Conservation (phyloP, 2,113 vertebrate genomes). For the Polypterus senegalus region DNA sequence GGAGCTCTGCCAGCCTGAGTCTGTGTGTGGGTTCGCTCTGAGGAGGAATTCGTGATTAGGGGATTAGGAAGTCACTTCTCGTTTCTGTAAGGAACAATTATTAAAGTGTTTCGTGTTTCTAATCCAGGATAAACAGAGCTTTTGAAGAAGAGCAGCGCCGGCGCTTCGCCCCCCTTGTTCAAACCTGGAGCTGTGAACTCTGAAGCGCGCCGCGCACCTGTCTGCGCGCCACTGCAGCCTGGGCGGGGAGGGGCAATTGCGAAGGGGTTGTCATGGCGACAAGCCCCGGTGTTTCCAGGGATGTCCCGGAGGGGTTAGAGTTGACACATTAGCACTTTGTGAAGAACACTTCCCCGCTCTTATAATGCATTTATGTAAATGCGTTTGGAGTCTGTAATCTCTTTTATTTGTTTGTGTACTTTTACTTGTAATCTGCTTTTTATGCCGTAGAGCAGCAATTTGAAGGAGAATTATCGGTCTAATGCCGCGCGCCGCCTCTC, state of each 20-base stretch:
- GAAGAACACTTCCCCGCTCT: slow-evolving; percentile 20
- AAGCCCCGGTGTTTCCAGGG: slow-evolving; percentile 29
- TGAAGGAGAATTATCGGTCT: slow-evolving; percentile 14
- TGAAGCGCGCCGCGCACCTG: slow-evolving; percentile 49
- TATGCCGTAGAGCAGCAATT: slow-evolving; percentile 32
- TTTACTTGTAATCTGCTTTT: slow-evolving; percentile 50
- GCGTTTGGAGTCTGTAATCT: slow-evolving; percentile 47
- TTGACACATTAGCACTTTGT: background rate
- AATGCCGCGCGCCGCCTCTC: too few species aligned
- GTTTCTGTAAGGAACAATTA: slow-evolving; percentile 74
- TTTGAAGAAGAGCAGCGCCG: slow-evolving; percentile 65
- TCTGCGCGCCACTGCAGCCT: background rate
- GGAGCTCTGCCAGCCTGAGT: background rate
- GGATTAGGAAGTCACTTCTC: slow-evolving; percentile 70
- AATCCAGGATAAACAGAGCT: slow-evolving; percentile 74
- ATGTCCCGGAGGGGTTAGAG: slow-evolving; percentile 34
- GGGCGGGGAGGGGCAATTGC: slow-evolving; percentile 34
- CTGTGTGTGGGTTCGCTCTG: slow-evolving; percentile 58
- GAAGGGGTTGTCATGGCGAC: slow-evolving; percentile 37
- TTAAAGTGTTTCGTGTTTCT: slow-evolving; percentile 71
- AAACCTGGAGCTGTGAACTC: slow-evolving; percentile 57
- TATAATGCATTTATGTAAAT: slow-evolving; percentile 51
- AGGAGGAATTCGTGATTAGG: slow-evolving; percentile 75
- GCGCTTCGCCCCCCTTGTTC: slow-evolving; percentile 35
- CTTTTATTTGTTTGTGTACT: slow-evolving; percentile 53